A percentile compares a stretch with the other conserved stretches of the same genome.
phyloP scores from a whole-genome alignment of 2,797 vertebrate genomes.

The Aeoliscus strigatus region DNA sequence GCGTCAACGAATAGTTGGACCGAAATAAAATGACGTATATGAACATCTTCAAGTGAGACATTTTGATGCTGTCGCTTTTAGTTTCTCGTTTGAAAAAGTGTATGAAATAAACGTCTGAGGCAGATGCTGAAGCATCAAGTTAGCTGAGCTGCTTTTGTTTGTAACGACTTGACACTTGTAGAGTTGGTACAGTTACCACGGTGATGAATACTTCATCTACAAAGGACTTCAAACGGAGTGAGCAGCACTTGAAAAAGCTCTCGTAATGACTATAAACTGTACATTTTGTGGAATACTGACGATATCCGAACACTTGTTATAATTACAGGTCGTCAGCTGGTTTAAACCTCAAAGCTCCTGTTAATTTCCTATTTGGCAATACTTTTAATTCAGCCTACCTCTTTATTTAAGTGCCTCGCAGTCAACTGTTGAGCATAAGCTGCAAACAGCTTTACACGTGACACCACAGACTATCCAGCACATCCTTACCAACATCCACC shows the following conservation, averaged over 20 bases:
- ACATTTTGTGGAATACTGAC: slow-evolving; percentile 16
- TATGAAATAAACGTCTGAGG: slow-evolving; percentile 30
- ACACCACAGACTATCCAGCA: no score
- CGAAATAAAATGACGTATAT: neutral
- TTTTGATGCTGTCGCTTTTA: no score
- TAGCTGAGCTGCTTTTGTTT: slow-evolving; percentile 30
- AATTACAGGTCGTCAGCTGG: slow-evolving; percentile 9
- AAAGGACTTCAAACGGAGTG: slow-evolving; percentile 50
- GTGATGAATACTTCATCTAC: slow-evolving; percentile 71
- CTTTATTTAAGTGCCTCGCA: slow-evolving; percentile 72
- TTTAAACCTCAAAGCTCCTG: slow-evolving; percentile 24
- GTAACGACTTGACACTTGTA: slow-evolving; percentile 55
- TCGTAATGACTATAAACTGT: slow-evolving; percentile 11
- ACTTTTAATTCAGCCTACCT: slow-evolving; percentile 65
- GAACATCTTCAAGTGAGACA: slow-evolving; percentile 23
- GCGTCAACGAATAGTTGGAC: slow-evolving; percentile 9
- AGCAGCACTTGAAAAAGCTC: slow-evolving; percentile 28
- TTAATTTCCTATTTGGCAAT: slow-evolving; percentile 43
- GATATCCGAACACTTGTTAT: slow-evolving; percentile 11
- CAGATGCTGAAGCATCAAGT: slow-evolving; percentile 33
- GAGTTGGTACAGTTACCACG: slow-evolving; percentile 63
- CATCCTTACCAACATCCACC: no score
- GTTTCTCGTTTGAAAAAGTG: no score
- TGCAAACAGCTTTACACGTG: slow-evolving; percentile 7
- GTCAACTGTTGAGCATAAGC: slow-evolving; percentile 35